Conservation (phyloP, 2,888 invertebrate genomes). For the Leucophora obtusa region DNA sequence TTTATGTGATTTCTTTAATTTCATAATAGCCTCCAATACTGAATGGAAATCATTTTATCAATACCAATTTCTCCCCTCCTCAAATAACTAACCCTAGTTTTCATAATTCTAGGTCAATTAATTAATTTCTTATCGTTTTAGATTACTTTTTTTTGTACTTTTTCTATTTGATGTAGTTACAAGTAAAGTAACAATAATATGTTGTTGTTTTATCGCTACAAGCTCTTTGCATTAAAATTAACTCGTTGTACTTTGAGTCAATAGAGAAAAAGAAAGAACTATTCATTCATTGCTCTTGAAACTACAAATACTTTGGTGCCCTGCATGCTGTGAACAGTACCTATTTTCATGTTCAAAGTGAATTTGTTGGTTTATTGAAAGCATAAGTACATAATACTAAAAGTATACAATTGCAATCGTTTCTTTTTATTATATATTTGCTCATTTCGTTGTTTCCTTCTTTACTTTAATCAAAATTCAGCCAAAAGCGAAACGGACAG, state of each 20-base stretch:
- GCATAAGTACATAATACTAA: conserved; percentile 27
- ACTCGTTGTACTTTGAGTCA: conserved; percentile 33
- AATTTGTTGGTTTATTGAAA: conserved; percentile 31
- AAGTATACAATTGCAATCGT: conserved; percentile 28
- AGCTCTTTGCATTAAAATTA: conserved; percentile 40
- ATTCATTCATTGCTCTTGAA: conserved; percentile 15
- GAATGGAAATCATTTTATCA: too few species aligned
- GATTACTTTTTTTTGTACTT: background rate
- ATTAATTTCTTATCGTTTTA: conserved; percentile 1
- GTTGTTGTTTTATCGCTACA: conserved; percentile 21
- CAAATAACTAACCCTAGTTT: background rate
- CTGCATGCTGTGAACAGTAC: conserved; percentile 7
- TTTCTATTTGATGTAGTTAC: background rate
- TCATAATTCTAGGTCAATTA: conserved; percentile 8
- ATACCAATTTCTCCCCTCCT: too few species aligned
- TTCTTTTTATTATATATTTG: conserved; percentile 12
- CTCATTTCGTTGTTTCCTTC: background rate
- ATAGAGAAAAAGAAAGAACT: conserved; percentile 11
- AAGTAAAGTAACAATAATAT: background rate
- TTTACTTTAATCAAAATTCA: conserved; percentile 19
- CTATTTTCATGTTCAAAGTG: background rate
- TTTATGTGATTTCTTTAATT: too few species aligned
- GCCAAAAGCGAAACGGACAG: conserved; percentile 13
- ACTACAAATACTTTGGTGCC: conserved; percentile 12
- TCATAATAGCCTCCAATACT: too few species aligned